Evolutionary conservation across 2,888 invertebrate genomes (phyloP).

Genomic region (Apantesis nais): DNA sequence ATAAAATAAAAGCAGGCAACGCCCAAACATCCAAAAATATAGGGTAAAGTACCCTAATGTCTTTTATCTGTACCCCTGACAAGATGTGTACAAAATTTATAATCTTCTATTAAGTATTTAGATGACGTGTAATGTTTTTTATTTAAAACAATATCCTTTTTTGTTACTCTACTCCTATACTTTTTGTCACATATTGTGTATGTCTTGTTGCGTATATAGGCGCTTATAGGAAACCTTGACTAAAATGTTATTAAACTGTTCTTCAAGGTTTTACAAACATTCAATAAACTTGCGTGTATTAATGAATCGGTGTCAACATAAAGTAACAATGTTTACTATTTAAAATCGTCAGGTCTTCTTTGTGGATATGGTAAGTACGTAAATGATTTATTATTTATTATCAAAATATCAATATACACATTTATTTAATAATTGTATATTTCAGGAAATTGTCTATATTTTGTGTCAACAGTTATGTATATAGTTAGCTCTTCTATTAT

Average conservation of each 20-base stretch:
- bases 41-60: no score
- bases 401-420: neutral
- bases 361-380: neutral
- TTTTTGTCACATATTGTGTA: neutral
- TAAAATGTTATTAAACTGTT: neutral
- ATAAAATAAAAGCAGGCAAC: no score
- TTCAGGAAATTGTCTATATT: no score
- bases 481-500: neutral
- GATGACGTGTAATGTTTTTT: neutral
- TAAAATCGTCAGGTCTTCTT: neutral
- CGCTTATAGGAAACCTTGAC: neutral
- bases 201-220: neutral
- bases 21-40: no score
- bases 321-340: conserved; percentile 3
- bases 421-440: no score
- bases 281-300: conserved; percentile 1
- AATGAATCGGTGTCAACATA: neutral
- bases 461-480: no score
- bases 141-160: neutral
- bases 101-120: neutral
- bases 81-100: no score
- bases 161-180: neutral
- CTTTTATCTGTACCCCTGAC: no score
- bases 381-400: neutral
- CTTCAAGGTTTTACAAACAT: neutral